These are phyloP conservation scores for Glaucopsyche alexis DNA, from an alignment of 2,888 invertebrate species.

Conservation along the genomic window DNA sequence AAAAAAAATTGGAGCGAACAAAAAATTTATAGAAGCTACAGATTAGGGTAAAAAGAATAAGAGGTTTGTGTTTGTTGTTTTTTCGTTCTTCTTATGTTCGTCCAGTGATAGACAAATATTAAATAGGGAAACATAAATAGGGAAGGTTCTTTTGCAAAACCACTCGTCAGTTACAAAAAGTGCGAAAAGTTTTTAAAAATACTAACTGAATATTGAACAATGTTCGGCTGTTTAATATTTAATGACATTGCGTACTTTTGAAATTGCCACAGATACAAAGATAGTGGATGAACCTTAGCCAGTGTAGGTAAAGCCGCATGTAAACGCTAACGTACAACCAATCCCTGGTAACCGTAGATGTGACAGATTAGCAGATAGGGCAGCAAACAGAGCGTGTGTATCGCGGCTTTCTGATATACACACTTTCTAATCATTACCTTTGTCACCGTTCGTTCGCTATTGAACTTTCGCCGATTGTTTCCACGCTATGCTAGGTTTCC, in stretches of 20 bases:
- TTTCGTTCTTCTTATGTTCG: neutral
- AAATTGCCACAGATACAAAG: too few relatives aligned
- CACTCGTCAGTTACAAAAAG: neutral
- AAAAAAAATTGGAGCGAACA: conserved; percentile 10
- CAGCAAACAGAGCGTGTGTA: conserved; percentile 77
- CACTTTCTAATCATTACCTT: conserved; percentile 79
- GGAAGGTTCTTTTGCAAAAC: neutral
- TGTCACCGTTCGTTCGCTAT: conserved; percentile 69
- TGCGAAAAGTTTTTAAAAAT: too few relatives aligned
- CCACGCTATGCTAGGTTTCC: conserved; percentile 73
- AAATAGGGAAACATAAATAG: neutral
- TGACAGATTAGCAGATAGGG: conserved; percentile 76
- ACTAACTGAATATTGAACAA: too few relatives aligned
- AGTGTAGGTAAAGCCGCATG: neutral
- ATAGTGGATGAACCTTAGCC: too few relatives aligned
- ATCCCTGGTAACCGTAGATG: conserved; percentile 43
- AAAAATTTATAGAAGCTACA: conserved; percentile 11
- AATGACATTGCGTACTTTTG: too few relatives aligned
- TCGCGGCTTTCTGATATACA: conserved; percentile 72
- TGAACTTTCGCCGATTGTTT: conserved; percentile 79
- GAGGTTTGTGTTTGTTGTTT: conserved; percentile 7
- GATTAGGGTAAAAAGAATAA: neutral
- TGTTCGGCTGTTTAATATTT: too few relatives aligned
- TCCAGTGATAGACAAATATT: conserved; percentile 5
- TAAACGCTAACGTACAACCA: neutral